Conservation (phyloP, 2,888 invertebrate genomes). For the Parapristionchus giblindavisi region DNA sequence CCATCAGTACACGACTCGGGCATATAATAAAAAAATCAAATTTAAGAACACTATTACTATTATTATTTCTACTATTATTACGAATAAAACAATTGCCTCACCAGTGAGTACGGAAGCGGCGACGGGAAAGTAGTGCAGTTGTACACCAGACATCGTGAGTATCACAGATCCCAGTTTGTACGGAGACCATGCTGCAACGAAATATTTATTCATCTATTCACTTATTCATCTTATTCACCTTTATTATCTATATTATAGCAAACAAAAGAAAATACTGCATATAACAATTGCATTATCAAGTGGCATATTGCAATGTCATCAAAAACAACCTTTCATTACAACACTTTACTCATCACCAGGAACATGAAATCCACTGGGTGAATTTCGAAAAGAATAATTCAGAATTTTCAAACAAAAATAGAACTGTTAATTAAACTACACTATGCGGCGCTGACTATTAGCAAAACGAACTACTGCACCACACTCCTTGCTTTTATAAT, state of each 20-base stretch:
- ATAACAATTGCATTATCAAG: conserved; percentile 9
- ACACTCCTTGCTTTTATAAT: no score
- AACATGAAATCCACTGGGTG: not conserved
- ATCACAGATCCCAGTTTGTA: conserved; percentile 91
- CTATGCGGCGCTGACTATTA: no score
- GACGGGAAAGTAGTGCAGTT: conserved; percentile 75
- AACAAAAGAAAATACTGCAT: not conserved
- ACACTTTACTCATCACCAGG: not conserved
- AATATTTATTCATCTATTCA: not conserved
- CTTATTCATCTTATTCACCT: not conserved
- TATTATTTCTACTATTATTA: no score
- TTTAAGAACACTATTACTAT: no score
- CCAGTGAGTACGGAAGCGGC: conserved; percentile 53
- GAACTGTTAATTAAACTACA: not conserved
- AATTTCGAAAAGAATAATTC: no score
- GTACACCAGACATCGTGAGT: conserved; percentile 79
- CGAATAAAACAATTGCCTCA: not conserved
- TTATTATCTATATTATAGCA: not conserved
- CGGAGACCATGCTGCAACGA: conserved; percentile 83
- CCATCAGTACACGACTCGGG: no score
- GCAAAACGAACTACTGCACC: no score
- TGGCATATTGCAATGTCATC: no score
- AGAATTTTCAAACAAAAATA: no score
- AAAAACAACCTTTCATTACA: no score
- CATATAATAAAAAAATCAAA: no score